phyloP scores from a whole-genome alignment of 1,140 invertebrate genomes.

The Bicyclus anynana region DNA sequence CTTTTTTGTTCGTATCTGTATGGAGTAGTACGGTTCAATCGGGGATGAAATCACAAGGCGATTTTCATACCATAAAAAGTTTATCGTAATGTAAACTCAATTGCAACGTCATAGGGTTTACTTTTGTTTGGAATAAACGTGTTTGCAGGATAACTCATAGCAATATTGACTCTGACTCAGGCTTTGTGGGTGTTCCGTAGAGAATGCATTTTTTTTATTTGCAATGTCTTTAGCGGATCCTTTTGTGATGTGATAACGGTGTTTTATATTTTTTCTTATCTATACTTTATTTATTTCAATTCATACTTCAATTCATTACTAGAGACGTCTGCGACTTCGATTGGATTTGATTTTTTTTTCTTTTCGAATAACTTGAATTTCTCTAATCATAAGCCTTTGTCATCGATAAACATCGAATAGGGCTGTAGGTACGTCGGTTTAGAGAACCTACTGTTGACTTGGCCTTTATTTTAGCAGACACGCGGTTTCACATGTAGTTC shows the following conservation, averaged over 20 bases:
- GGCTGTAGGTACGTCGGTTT: too few species aligned
- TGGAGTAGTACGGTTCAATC: slow-evolving; percentile 3
- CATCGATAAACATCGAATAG: too few species aligned
- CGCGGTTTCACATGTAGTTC: too few species aligned
- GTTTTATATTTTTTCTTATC: background rate
- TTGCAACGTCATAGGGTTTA: background rate
- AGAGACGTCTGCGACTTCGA: too few species aligned
- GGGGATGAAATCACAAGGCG: slow-evolving; percentile 1
- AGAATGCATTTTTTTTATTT: slow-evolving; percentile 14
- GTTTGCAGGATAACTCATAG: slow-evolving; percentile 14
- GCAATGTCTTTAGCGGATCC: background rate
- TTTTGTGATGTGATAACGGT: background rate
- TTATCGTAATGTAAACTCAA: slow-evolving; percentile 2
- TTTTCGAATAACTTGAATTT: too few species aligned
- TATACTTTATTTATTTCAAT: background rate
- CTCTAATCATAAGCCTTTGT: too few species aligned
- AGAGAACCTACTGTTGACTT: too few species aligned
- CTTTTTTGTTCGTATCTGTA: background rate
- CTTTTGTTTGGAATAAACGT: background rate
- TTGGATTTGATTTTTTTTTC: too few species aligned
- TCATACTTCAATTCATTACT: background rate
- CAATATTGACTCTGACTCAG: slow-evolving; percentile 16
- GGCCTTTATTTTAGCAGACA: too few species aligned
- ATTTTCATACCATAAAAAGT: slow-evolving; percentile 9
- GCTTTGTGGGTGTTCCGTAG: slow-evolving; percentile 15